These are phyloP conservation scores for Vollenhovia emeryi DNA, from an alignment of 1,140 invertebrate species.

Conservation along the genomic window DNA sequence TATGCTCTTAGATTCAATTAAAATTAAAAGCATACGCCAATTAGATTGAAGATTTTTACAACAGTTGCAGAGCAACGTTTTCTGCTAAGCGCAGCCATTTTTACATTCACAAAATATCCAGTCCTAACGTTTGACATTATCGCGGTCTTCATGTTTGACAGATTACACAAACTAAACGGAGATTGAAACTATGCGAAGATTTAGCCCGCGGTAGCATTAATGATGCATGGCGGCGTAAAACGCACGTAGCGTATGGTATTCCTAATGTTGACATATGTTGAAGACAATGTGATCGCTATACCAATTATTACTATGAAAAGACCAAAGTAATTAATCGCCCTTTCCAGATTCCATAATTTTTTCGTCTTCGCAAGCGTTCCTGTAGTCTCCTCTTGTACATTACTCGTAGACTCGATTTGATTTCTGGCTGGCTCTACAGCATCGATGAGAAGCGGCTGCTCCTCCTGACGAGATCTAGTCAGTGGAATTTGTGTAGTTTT, in stretches of 20 bases:
- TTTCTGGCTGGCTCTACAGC: slow-evolving; percentile 50
- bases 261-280: slow-evolving; percentile 88
- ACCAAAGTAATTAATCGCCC: slow-evolving; percentile 81
- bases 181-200: background rate
- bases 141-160: background rate
- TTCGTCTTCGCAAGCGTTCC: background rate
- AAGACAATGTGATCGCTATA: slow-evolving; percentile 86
- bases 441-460: slow-evolving; percentile 63
- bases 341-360: slow-evolving; percentile 12
- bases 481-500: background rate
- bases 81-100: too few relatives aligned
- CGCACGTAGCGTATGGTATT: slow-evolving; percentile 87
- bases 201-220: slow-evolving; percentile 82
- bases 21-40: too few relatives aligned
- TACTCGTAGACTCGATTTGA: background rate
- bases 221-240: slow-evolving; percentile 88
- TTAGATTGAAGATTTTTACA: too few relatives aligned
- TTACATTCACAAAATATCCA: background rate
- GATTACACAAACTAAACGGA: background rate
- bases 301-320: slow-evolving; percentile 86
- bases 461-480: background rate
- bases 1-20: too few relatives aligned
- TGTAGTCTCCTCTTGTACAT: background rate
- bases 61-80: too few relatives aligned
- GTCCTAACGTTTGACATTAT: background rate